Evolutionary conservation across 2,888 invertebrate species (phyloP), one percentile per base, ranked within the genome.

Genomic region (Blera fallax): DNA sequence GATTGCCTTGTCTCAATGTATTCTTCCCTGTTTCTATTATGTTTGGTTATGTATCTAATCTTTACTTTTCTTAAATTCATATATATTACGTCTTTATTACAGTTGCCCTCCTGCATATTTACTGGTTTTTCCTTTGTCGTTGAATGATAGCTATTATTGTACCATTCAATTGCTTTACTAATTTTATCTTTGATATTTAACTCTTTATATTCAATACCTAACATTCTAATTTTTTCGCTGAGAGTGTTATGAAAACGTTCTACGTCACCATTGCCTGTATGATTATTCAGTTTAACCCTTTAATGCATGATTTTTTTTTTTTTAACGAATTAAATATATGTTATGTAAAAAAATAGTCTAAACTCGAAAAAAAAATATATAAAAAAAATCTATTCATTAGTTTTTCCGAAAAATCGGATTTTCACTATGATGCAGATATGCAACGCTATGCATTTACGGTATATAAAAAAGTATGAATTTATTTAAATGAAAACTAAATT

Each of bases 191-290:
- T 54, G 10, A 34, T 34, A 34, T 34, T 34, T 34, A 34, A 10
- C 10, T 34, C 8, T 34, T 10, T 34, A 34, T 34, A 10, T 34
- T 34, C 10, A 8, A 34, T 8, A 34, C 34, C 34, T 34, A 34
- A 34, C 34, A 34, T 34, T 34, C 10, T 34, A 10, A 72, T 72
- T 50, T 60, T 60, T n/a, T 78, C 37, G 4, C 54, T 45, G 0
- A 56, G 4, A 0, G 56, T 58, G 45, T 45, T 76, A 27, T 56
- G 54, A 4, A 65, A 43, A 27, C 87, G 65, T 14, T 81, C 87
- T 10, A 81, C 40, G 18, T 87, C 80, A 0, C 65, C 27, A 56
- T 87, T 87, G 3, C 65, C 80, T 8, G 73, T 79, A 14, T 70
- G 79, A 10, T 45, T 78, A 64, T 78, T 80, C 1, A 58, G 67